These are phyloP conservation scores for Champsocephalus gunnari DNA, from an alignment of 2,797 vertebrate genomes.

Conservation along the genomic window DNA sequence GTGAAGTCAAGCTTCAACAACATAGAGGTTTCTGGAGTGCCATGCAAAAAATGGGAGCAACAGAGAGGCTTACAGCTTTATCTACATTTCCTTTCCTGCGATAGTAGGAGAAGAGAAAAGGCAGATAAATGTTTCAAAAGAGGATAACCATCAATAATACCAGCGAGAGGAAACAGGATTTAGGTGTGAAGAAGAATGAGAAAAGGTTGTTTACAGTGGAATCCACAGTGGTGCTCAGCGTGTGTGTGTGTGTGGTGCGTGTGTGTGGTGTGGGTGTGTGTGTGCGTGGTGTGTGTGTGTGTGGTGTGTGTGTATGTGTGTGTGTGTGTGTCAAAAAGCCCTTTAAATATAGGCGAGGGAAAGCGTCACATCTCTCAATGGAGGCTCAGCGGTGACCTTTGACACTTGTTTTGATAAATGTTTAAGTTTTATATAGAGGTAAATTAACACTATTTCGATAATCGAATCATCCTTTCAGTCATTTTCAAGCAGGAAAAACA, in stretches of 20 bases:
- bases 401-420: background rate
- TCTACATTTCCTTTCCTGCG: slow-evolving; percentile 20
- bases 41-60: slow-evolving; percentile 38
- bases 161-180: slow-evolving; percentile 50
- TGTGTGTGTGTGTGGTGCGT: too few species aligned
- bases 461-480: background rate
- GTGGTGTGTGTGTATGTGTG: too few species aligned
- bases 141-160: slow-evolving; percentile 50
- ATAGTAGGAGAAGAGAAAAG: slow-evolving; percentile 8
- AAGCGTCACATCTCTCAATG: background rate
- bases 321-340: too few species aligned
- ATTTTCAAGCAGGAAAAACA: too few species aligned
- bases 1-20: slow-evolving; percentile 62
- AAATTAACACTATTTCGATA: background rate
- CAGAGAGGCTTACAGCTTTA: slow-evolving; percentile 25
- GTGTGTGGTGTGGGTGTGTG: too few species aligned
- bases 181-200: slow-evolving; percentile 30
- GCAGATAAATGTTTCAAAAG: slow-evolving; percentile 23
- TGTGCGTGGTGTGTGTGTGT: too few species aligned
- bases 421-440: background rate
- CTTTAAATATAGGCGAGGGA: slow-evolving; percentile 4
- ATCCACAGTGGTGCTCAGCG: background rate
- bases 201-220: slow-evolving; percentile 34
- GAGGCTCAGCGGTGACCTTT: slow-evolving; percentile 39
- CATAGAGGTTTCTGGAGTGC: slow-evolving; percentile 39